Conservation (phyloP, 2,888 invertebrate species). For the Ommatoiulus sabulosus region DNA sequence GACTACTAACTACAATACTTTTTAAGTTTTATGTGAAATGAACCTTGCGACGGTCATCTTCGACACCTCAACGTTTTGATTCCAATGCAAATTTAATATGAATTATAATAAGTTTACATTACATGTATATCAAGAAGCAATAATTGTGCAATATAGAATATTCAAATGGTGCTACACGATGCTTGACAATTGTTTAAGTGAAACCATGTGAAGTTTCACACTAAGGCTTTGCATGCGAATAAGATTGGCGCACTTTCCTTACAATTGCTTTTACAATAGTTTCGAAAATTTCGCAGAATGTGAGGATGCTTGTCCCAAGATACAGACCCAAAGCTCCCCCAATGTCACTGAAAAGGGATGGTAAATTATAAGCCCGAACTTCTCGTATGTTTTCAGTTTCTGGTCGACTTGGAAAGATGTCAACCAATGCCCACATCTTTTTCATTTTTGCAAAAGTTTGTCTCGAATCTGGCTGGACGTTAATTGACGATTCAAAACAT, state of each 20-base stretch:
- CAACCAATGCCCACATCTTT: background rate
- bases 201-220: background rate
- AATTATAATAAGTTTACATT: too few relatives aligned
- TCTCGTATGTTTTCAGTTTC: slow-evolving; percentile 51
- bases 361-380: slow-evolving; percentile 37
- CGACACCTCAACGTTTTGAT: too few relatives aligned
- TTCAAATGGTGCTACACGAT: too few relatives aligned
- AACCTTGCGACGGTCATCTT: too few relatives aligned
- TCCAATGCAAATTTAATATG: too few relatives aligned
- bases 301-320: slow-evolving; percentile 50
- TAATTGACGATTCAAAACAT: slow-evolving; percentile 1
- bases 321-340: slow-evolving; percentile 55
- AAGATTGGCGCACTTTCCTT: background rate
- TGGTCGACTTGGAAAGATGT: slow-evolving; percentile 31
- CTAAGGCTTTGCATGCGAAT: background rate
- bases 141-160: too few relatives aligned
- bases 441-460: background rate
- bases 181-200: background rate
- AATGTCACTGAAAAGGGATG: slow-evolving; percentile 53
- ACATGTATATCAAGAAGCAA: too few relatives aligned
- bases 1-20: too few relatives aligned
- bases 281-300: slow-evolving; percentile 50
- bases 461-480: slow-evolving; percentile 49
- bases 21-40: too few relatives aligned
- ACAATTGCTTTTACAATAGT: background rate